Base-by-base conservation (phyloP, 2,888 invertebrate genomes). In the Athalia rosae region DNA sequence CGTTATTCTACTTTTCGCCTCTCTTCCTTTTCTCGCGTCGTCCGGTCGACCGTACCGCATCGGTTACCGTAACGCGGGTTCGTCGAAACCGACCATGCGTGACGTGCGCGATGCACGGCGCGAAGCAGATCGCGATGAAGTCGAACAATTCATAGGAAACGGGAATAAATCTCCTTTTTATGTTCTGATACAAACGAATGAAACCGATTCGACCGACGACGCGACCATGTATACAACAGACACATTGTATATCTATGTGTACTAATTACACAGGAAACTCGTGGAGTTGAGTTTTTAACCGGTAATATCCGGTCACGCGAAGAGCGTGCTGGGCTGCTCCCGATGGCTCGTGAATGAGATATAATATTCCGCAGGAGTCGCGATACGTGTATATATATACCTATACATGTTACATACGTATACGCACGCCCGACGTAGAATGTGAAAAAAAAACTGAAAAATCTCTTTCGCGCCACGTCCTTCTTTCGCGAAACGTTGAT, bases 231-330 rank as follows among this genome's bases (percentile, higher is more conserved):
- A 28, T 28, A 28, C n/a, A 28, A 1, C 28, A 28, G 28, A 28
- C 28, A 28, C 28, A 28, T 28, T 28, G 28, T 28, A 28, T 28
- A 28, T 28, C n/a, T n/a, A n/a, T n/a, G 6, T 45, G 63, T 56
- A 15, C 3, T 47, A 66, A 62, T 50, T n/a, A 7, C 50, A 53
- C 45, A 53, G 41, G 50, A 43, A 43, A 66, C 71, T 59, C 45
- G 15, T 5, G 28, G 28, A 45, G 56, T 64, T 41, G 67, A 48
- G 59, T 15, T 76, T 76, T 59, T 61, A 62, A 67, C 53, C 45
- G 56, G 59, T 45, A 41, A 64, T 64, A 64, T 58, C 47, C 62
- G 61, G 59, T 74, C 69, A 67, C 61, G 50, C 79, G 45, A 15
- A 73, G 74, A 50, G 58, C 50, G 76, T 76, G 5, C 2, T 28